Evolutionary conservation across 2,797 vertebrate genomes (phyloP), one percentile per base, ranked within the genome.

Genomic region (Enteromius afrohamiltoni): DNA sequence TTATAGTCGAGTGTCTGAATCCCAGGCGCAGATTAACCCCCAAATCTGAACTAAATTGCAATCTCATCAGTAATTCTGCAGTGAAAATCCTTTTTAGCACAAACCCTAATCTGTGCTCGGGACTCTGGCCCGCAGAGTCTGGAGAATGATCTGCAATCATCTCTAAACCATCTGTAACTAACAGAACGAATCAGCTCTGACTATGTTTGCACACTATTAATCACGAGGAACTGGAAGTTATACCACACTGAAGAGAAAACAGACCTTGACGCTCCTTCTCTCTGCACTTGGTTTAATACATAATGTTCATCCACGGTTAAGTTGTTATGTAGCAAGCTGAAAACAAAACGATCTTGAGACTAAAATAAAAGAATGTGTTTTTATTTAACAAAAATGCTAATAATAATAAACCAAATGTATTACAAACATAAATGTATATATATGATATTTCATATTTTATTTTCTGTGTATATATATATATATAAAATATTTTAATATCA

Each of bases 11-110:
- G 64, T 1, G 21, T 4, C 47, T 40, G 34, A 45, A 58, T 45
- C 34, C n/a, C 51, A 71, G 55, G 62, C 19, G 47, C 19, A 42
- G 69, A 73, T 73, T 81, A 73, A 81, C 31, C 79, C 51, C 26
- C n/a, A 13, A 31, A 64, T 23, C 14, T 77, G 17, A 58, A 58
- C 31, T 40, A 68, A 60, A 73, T 60, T 62, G 26, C 19, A 64
- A 64, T 70, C 23, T 21, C 49, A 70, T 42, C 49, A 42, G 67
- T 58, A 70, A 70, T 80, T 58, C 34, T 29, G 31, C 67, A n/a
- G 1, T 11, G 16, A 73, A 81, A 73, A 73, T 17, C 40, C 69
- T 64, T 49, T 71, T 73, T 47, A 60, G 17, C n/a, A 64, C 26
- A 1, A 26, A 9, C 58, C 3, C 4, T 74, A 65, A 82, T 74